Evolutionary conservation across 2,113 vertebrate species (phyloP).

Genomic region (Bostrychus sinensis): DNA sequence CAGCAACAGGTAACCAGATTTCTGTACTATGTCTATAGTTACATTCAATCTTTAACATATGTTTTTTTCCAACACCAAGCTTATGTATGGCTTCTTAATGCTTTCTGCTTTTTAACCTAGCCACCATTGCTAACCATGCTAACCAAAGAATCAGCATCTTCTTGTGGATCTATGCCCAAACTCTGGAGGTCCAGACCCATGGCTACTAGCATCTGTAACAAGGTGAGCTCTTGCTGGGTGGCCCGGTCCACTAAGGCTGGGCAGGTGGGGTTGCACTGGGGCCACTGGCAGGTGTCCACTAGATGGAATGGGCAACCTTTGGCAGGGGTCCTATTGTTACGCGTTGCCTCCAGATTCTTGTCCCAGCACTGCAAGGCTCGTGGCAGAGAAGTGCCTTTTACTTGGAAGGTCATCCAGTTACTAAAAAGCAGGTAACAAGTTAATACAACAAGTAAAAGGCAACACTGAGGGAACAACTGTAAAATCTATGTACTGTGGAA

Average conservation of each 20-base stretch:
- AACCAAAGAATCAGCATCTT: constrained; percentile 67
- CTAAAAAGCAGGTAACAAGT: constrained; percentile 47
- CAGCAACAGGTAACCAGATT: constrained; percentile 67
- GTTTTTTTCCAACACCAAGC: constrained; percentile 17
- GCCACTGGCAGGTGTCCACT: constrained; percentile 82
- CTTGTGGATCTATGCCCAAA: constrained; percentile 75
- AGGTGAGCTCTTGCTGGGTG: constrained; percentile 81
- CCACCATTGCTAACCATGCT: constrained; percentile 80
- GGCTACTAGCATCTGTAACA: constrained; percentile 80
- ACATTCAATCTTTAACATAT: constrained; percentile 49
- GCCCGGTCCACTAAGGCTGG: constrained; percentile 79
- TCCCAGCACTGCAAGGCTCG: constrained; percentile 86
- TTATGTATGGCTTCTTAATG: constrained; percentile 8
- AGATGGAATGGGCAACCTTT: constrained; percentile 84
- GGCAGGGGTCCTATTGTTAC: constrained; percentile 74
- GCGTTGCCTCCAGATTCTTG: constrained; percentile 79
- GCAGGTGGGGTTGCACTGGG: constrained; percentile 87
- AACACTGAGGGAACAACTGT: background rate
- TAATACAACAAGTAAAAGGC: background rate
- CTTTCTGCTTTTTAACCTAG: constrained; percentile 56
- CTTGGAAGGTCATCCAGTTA: constrained; percentile 83
- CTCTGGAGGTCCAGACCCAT: constrained; percentile 82
- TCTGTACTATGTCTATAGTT: constrained; percentile 64
- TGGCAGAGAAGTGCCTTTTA: constrained; percentile 79
- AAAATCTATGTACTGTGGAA: background rate